These are phyloP conservation scores for Caranx ignobilis DNA, from an alignment of 2,113 vertebrate genomes.

Conservation along the genomic window DNA sequence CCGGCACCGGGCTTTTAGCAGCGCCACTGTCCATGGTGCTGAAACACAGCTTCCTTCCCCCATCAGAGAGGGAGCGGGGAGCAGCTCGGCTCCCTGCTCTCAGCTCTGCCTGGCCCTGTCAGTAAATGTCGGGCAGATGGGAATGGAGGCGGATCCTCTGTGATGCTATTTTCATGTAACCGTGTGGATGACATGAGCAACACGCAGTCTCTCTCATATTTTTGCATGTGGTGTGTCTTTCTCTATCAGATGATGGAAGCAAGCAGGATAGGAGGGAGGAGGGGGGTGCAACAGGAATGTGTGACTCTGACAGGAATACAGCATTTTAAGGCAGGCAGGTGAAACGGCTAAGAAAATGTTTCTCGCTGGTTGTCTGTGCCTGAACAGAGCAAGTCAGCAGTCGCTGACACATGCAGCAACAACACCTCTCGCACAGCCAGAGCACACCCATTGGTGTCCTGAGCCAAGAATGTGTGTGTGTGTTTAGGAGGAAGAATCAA, in stretches of 20 bases:
- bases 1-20: neutral
- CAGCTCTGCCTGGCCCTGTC: slow-evolving; percentile 20
- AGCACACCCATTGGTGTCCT: slow-evolving; percentile 26
- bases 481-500: neutral
- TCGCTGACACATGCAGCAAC: slow-evolving; percentile 39
- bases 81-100: neutral
- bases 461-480: neutral
- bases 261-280: neutral
- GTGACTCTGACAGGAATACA: slow-evolving; percentile 55
- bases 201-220: neutral
- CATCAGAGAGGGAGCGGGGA: neutral
- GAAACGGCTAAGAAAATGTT: slow-evolving; percentile 49
- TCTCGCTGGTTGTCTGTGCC: slow-evolving; percentile 36
- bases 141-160: slow-evolving; percentile 14
- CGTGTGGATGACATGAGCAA: slow-evolving; percentile 44
- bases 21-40: slow-evolving; percentile 51
- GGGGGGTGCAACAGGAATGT: slow-evolving; percentile 24
- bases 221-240: slow-evolving; percentile 9
- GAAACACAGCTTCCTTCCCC: slow-evolving; percentile 11
- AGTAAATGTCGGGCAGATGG: slow-evolving; percentile 24
- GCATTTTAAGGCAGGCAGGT: slow-evolving; percentile 62
- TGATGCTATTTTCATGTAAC: slow-evolving; percentile 58
- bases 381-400: slow-evolving; percentile 33
- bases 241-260: slow-evolving; percentile 18
- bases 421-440: slow-evolving; percentile 20